Evolutionary conservation across 1,140 invertebrate species (phyloP).

Genomic region (Pantala flavescens): DNA sequence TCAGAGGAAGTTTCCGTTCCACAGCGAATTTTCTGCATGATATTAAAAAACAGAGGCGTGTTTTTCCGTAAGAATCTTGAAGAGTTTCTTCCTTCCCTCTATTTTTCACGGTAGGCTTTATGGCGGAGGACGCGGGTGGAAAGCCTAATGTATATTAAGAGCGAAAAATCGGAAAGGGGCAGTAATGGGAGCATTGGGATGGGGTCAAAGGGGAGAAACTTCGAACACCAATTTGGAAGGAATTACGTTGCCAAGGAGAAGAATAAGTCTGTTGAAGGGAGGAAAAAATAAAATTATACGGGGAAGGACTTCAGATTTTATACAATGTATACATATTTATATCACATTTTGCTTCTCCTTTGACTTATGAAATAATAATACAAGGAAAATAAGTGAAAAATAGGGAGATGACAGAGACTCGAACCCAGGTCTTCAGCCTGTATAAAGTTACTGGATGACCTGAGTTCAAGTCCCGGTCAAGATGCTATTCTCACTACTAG

Average conservation of each 20-base stretch:
- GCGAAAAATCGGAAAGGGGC: neutral
- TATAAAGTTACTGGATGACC: no score
- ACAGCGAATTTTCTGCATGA: neutral
- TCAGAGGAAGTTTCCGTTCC: no score
- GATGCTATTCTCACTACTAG: no score
- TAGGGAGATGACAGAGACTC: no score
- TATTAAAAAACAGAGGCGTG: neutral
- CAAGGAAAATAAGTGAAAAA: no score
- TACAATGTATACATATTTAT: no score
- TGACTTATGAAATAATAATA: no score
- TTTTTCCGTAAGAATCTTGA: neutral
- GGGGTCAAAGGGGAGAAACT: neutral
- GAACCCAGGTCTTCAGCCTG: no score
- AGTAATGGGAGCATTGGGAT: neutral
- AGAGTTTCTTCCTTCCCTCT: no score
- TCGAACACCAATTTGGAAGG: neutral
- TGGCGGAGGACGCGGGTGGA: neutral
- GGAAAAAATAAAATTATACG: neutral
- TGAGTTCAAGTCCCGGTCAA: no score
- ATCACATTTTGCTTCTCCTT: no score
- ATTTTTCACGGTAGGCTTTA: neutral
- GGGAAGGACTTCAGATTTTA: neutral
- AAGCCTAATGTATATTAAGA: neutral
- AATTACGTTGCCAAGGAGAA: neutral
- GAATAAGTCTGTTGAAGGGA: neutral